Base-by-base conservation (phyloP, 30 jellyfish, hydroid and myxozoan genomes). In the Aurelia sp. region DNA sequence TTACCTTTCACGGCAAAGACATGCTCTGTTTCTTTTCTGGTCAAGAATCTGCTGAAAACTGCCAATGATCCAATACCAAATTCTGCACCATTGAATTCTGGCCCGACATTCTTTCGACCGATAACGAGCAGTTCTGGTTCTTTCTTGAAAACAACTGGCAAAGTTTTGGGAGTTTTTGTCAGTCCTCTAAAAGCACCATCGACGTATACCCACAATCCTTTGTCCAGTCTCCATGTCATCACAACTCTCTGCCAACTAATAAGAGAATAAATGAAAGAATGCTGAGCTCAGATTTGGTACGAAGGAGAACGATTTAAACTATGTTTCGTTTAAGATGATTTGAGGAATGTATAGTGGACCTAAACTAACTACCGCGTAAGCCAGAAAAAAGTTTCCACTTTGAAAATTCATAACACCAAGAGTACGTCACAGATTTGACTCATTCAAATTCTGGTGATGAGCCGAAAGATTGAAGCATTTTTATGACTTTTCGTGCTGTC, bases 161-260 rank as follows among this genome's bases (percentile, higher is more conserved):
- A 53, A 13, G 97, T 88, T 23, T 69, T 62, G 18, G 98, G 98
- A 37, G 96, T 82, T 74, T 88, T 88, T 7, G 98, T 93, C 79
- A 74, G 57, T 22, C 98, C 98, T n/a, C 97, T 92, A 86, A 93
- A 93, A n/a, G 91, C 80, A 30, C 98, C 98, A 73, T 93, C 98
- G 18, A 87, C 53, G 85, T 93, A 93, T 16, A 93, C 96, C 98
- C 98, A 93, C 47, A 93, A 76, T 17, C 98, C 98, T 71, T 89
- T 93, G 96, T 93, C 98, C 19, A 93, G 88, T 33, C 98, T 71
- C 98, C 98, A 93, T 60, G 97, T 74, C 95, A 93, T 93, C 62
- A 93, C 97, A 37, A 93, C 85, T 44, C 97, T 69, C 79, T 93
- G 98, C 98, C 98, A 93, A 47, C 98, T 84, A 64, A n/a, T 44